Evolutionary conservation across 2,113 vertebrate genomes (phyloP).

Genomic region (Elephas maximus): DNA sequence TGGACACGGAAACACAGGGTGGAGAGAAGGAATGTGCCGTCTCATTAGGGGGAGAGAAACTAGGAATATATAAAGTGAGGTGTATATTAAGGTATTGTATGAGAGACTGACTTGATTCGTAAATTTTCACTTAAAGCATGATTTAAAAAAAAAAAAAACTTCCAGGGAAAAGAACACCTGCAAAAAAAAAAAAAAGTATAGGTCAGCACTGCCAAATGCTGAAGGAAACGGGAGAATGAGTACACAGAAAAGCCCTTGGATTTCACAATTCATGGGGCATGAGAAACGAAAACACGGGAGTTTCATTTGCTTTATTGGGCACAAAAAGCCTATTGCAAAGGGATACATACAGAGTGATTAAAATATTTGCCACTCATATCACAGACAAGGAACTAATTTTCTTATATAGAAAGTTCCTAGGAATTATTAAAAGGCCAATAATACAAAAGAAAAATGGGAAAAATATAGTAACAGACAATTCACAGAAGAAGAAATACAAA

Average conservation of each 20-base stretch:
- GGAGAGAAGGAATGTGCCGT: too few relatives aligned
- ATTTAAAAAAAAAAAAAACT: too few relatives aligned
- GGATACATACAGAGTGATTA: neutral
- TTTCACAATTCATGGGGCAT: neutral
- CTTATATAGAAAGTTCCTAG: neutral
- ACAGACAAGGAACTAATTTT: conserved; percentile 32
- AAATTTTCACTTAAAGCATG: too few relatives aligned
- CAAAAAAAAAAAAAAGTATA: too few relatives aligned
- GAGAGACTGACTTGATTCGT: too few relatives aligned
- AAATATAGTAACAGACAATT: neutral
- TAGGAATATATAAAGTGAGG: too few relatives aligned
- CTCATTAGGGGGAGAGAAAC: too few relatives aligned
- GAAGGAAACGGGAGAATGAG: neutral
- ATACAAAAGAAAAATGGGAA: neutral
- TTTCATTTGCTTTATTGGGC: neutral
- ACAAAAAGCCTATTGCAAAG: neutral
- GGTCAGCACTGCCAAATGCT: neutral
- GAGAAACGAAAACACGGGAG: too few relatives aligned
- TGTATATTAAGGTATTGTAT: too few relatives aligned
- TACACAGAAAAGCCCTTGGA: neutral
- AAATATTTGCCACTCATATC: neutral
- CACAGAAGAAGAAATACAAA: too few relatives aligned
- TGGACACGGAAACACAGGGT: too few relatives aligned
- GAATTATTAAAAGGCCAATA: neutral
- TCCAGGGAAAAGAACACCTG: too few relatives aligned